Evolutionary conservation across 1,140 invertebrate species (phyloP).

Genomic region (Achatina immaculata): DNA sequence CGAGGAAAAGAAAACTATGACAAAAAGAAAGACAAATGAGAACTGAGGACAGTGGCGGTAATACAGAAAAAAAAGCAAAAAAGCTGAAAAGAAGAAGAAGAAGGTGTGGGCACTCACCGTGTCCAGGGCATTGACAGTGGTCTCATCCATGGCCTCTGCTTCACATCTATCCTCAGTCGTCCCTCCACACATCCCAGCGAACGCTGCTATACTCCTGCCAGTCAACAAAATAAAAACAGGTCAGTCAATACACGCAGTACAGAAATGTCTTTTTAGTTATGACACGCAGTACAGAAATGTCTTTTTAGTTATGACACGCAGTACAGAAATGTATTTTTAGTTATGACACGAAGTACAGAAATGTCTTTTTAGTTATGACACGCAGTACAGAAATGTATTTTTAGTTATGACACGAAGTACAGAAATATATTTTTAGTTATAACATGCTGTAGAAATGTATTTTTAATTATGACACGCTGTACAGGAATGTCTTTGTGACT

Average conservation of each 20-base stretch:
- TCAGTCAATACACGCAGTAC: not conserved
- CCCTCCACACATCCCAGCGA: constrained; percentile 97
- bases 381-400: no score
- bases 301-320: no score
- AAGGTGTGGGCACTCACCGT: constrained; percentile 76
- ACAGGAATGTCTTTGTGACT: no score
- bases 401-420: no score
- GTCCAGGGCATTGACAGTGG: constrained; percentile 96
- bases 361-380: no score
- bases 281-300: no score
- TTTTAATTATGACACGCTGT: no score
- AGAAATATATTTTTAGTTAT: no score
- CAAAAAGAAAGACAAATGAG: not conserved
- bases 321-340: no score
- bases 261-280: no score
- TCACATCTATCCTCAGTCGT: constrained; percentile 96
- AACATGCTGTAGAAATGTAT: no score
- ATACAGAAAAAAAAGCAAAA: not conserved
- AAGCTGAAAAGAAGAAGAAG: not conserved
- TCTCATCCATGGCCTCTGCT: constrained; percentile 95
- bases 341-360: no score
- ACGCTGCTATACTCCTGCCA: constrained; percentile 80
- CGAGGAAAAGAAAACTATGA: not conserved
- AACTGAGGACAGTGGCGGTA: not conserved
- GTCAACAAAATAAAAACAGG: constrained; percentile 44